A percentile compares a stretch with the other conserved stretches of the same genome.
phyloP scores from a whole-genome alignment of 2,797 vertebrate species.

The Vultur gryphus region DNA sequence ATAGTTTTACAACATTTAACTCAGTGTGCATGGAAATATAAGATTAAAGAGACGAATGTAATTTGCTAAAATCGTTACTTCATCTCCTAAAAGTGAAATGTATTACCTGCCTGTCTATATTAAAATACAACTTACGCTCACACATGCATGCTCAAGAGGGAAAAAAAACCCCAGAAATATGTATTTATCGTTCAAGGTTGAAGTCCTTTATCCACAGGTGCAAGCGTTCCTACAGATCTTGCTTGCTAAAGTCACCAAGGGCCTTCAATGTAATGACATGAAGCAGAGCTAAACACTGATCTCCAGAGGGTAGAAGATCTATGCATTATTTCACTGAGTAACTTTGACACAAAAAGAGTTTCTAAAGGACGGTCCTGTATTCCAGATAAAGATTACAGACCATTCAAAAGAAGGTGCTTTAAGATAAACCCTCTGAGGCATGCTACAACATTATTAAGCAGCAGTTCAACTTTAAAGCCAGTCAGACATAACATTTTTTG shows the following conservation, averaged over 20 bases:
- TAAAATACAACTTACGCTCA: slow-evolving; percentile 44
- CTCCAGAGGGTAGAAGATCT: slow-evolving; percentile 37
- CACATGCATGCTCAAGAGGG: slow-evolving; percentile 53
- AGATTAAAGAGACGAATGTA: slow-evolving; percentile 76
- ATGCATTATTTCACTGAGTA: slow-evolving; percentile 53
- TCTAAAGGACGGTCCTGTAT: slow-evolving; percentile 33
- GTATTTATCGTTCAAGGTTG: slow-evolving; percentile 64
- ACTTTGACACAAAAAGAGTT: slow-evolving; percentile 56
- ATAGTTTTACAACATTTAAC: slow-evolving; percentile 84
- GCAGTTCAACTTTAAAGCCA: slow-evolving; percentile 40
- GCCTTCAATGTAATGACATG: slow-evolving; percentile 58
- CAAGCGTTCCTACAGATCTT: slow-evolving; percentile 48
- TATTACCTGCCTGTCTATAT: slow-evolving; percentile 70
- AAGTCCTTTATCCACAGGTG: slow-evolving; percentile 68
- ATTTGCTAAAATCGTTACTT: slow-evolving; percentile 69
- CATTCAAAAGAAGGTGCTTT: slow-evolving; percentile 44
- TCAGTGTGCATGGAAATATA: slow-evolving; percentile 79
- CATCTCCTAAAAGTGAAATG: slow-evolving; percentile 74
- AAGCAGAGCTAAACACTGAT: slow-evolving; percentile 57
- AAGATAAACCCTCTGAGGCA: slow-evolving; percentile 48
- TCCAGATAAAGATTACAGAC: slow-evolving; percentile 33
- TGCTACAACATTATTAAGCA: slow-evolving; percentile 40
- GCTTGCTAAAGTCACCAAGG: slow-evolving; percentile 42
- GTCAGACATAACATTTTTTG: slow-evolving; percentile 18
- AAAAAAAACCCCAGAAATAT: neutral